Base-by-base conservation (phyloP, 1,140 invertebrate species). In the Planococcus citri region DNA sequence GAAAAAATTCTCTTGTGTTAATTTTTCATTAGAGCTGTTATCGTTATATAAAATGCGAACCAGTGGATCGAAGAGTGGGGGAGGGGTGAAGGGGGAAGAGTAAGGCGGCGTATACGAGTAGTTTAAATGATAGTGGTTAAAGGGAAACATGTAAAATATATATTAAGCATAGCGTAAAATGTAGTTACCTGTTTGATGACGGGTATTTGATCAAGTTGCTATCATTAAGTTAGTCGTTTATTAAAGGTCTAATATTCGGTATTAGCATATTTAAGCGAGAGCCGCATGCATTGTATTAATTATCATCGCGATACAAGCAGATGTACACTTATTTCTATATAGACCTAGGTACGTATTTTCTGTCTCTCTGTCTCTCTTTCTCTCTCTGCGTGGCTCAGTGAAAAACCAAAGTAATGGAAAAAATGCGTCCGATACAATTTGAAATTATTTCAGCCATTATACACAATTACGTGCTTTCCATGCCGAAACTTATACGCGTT, bases 221-320 rank as follows among this genome's bases (percentile, higher is more conserved):
- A 51, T 51, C 41, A 51, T 51, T 51, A 51, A 51, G 41, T 51
- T 51, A 17, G 41, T 51, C 41, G 41, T 51, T 51, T 51, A 51
- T 51, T 51, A 51, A 51, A 51, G 41, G 12, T 51, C 41, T 51
- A 51, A 51, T 51, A 51, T 51, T 51, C 41, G 41, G 41, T 51
- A 51, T 51, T 51, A 51, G 41, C 41, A 51, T 51, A 51, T 51
- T 17, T 51, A 51, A 51, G 41, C 41, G 41, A n/a, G n/a, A 51
- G 41, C 41, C n/a, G 41, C 41, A 51, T 51, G 41, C 41, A n/a
- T 51, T 9, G 41, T 51, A 51, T 51, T 51, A 51, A n/a, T n/a
- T n/a, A n/a, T 37, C 17, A 51, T 51, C 41, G 41, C 3, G 41
- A 33, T 12, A 33, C 12, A 33, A 33, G 29, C 29, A 33, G 29